These are phyloP conservation scores for Phaethon lepturus DNA, from an alignment of 2,113 vertebrate genomes.

Conservation along the genomic window DNA sequence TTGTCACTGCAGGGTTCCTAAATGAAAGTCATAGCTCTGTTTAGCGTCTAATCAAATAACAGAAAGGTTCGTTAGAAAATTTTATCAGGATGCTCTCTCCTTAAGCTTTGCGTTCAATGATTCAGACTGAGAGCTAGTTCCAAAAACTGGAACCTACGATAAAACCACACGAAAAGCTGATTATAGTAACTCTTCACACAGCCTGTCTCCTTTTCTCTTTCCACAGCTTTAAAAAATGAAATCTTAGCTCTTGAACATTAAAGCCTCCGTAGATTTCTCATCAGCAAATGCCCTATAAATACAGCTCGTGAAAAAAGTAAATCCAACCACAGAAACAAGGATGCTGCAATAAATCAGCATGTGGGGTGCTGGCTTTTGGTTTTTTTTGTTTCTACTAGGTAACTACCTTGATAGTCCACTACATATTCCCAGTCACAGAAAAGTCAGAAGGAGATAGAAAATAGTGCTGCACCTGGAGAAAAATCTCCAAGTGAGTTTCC, in stretches of 20 bases:
- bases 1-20: slow-evolving; percentile 84
- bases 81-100: not conserved
- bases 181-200: not conserved
- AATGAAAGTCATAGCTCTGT: not conserved
- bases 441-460: not conserved
- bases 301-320: not conserved
- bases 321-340: not conserved
- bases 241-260: not conserved
- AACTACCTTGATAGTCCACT: not conserved
- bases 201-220: not conserved
- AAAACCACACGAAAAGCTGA: not conserved
- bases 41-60: not conserved
- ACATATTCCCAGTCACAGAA: not conserved
- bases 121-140: not conserved
- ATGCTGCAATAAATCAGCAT: not conserved
- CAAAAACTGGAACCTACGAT: not conserved
- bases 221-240: not conserved
- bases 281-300: not conserved
- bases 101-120: not conserved
- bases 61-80: not conserved
- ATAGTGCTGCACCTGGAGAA: not conserved
- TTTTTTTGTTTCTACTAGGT: not conserved
- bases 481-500: not conserved
- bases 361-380: not conserved
- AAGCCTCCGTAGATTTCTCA: not conserved